phyloP scores from a whole-genome alignment of 64 coral and sea anemone species.

The Stichodactyla helianthus region DNA sequence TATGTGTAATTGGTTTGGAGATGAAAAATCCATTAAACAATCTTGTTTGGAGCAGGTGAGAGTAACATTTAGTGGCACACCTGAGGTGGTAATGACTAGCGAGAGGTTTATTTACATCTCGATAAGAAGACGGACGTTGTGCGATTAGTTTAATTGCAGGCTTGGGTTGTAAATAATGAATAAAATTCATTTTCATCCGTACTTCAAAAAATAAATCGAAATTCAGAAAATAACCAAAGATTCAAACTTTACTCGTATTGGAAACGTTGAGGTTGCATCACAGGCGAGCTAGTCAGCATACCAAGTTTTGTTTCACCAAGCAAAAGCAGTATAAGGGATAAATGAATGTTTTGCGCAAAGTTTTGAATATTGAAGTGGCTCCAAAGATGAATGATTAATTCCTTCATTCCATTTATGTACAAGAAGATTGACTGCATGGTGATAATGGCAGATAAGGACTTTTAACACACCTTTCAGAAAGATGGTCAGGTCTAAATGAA shows the following conservation, averaged over 20 bases:
- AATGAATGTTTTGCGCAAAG: too few relatives aligned
- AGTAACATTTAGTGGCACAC: too few relatives aligned
- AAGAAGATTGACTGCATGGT: too few relatives aligned
- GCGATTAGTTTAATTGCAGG: not conserved
- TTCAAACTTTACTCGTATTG: not conserved
- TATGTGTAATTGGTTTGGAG: not conserved
- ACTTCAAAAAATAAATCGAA: not conserved
- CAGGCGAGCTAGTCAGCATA: too few relatives aligned
- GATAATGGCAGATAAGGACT: too few relatives aligned
- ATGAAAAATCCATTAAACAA: not conserved
- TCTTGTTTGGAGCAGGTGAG: not conserved
- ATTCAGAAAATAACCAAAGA: not conserved
- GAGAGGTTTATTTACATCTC: not conserved
- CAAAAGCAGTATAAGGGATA: too few relatives aligned
- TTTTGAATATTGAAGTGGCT: too few relatives aligned
- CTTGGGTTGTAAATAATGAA: not conserved
- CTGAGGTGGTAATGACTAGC: not conserved
- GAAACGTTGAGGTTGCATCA: not conserved
- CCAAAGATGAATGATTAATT: too few relatives aligned
- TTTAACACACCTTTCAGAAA: too few relatives aligned
- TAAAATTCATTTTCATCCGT: not conserved
- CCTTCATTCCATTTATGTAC: too few relatives aligned
- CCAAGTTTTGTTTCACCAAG: too few relatives aligned
- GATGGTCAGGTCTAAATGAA: too few relatives aligned
- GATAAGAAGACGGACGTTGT: not conserved